Conservation (phyloP, 2,888 invertebrate species). For the Zeuzera pyrina region DNA sequence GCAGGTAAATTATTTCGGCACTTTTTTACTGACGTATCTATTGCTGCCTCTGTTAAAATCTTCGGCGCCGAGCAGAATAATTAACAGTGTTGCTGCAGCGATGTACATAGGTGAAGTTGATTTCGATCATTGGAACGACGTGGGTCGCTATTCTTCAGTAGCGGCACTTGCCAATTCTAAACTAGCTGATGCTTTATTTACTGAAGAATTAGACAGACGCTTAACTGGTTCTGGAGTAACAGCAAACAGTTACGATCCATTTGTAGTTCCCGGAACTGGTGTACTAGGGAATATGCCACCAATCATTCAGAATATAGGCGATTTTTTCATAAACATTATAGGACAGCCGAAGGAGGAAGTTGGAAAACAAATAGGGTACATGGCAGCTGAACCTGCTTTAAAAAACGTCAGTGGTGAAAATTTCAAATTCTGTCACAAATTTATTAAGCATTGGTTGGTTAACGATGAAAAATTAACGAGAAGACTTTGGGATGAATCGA, state of each 20-base stretch:
- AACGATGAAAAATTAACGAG: slow-evolving; percentile 29
- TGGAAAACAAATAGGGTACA: slow-evolving; percentile 39
- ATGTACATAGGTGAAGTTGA: slow-evolving; percentile 63
- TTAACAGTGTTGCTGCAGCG: slow-evolving; percentile 76
- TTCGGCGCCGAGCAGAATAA: slow-evolving; percentile 73
- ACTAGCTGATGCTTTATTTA: slow-evolving; percentile 76
- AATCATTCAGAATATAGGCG: slow-evolving; percentile 24
- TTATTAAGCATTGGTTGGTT: slow-evolving; percentile 43
- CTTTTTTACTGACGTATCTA: slow-evolving; percentile 80
- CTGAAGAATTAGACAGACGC: slow-evolving; percentile 69
- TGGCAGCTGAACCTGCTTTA: slow-evolving; percentile 41
- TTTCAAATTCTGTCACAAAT: slow-evolving; percentile 45
- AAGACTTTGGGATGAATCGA: slow-evolving; percentile 44
- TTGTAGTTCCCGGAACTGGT: slow-evolving; percentile 44
- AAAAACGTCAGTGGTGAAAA: slow-evolving; percentile 37
- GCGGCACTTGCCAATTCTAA: slow-evolving; percentile 56
- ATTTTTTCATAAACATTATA: slow-evolving; percentile 32
- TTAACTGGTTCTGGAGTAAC: slow-evolving; percentile 74
- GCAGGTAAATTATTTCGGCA: slow-evolving; percentile 82
- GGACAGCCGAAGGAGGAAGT: slow-evolving; percentile 49
- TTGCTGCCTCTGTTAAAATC: slow-evolving; percentile 67
- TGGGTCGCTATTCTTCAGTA: slow-evolving; percentile 36
- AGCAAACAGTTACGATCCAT: slow-evolving; percentile 76
- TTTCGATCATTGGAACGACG: slow-evolving; percentile 49
- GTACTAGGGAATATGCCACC: slow-evolving; percentile 33